Percentiles rank a stretch among this genome's conserved stretches.
Conservation (phyloP, 2,888 invertebrate species). For the Eudasyphora cyanicolor region DNA sequence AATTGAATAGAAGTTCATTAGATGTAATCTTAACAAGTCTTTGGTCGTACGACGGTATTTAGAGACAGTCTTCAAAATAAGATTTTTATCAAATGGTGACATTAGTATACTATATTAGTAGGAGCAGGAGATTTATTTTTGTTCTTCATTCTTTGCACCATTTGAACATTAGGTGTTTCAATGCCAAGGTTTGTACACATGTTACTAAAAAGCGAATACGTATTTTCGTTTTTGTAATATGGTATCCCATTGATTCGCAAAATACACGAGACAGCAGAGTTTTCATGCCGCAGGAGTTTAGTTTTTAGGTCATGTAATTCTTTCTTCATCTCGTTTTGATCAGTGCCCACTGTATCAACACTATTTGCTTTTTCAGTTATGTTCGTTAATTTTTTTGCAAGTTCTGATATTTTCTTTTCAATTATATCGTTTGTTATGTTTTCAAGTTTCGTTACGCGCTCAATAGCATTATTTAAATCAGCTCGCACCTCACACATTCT, state of each 20-base stretch:
- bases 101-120: not conserved
- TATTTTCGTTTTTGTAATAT: not conserved
- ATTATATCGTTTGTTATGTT: not conserved
- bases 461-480: not conserved
- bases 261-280: not conserved
- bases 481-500: not conserved
- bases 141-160: not conserved
- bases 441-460: not conserved
- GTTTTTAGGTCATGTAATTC: not conserved
- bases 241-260: not conserved
- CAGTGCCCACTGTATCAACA: not conserved
- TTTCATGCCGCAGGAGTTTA: not conserved
- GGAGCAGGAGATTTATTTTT: not conserved
- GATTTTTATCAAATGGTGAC: not conserved
- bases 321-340: not conserved
- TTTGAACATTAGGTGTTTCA: not conserved
- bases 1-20: not conserved
- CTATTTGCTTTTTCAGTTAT: too few relatives aligned
- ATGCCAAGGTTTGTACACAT: not conserved
- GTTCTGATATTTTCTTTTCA: too few relatives aligned
- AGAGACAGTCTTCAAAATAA: not conserved
- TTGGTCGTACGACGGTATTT: not conserved
- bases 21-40: not conserved
- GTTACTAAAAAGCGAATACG: not conserved
- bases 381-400: too few relatives aligned